phyloP scores from a whole-genome alignment of 2,888 invertebrate genomes.

The Zygogramma bicolorata region DNA sequence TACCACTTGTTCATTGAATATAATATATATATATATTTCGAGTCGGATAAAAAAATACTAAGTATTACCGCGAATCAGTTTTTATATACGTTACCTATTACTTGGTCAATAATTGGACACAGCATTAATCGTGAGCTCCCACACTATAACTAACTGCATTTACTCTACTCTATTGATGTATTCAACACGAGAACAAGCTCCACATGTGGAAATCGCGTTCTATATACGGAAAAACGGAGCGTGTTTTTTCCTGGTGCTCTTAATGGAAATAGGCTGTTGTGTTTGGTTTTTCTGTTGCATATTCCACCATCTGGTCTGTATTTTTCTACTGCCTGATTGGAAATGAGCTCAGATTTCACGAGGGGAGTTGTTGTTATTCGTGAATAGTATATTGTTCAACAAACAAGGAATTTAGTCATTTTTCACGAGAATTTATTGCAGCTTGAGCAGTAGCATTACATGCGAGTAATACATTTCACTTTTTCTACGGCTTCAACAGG shows the following conservation, averaged over 20 bases:
- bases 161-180: constrained; percentile 43
- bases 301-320: constrained; percentile 9
- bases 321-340: constrained; percentile 7
- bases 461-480: too few relatives aligned
- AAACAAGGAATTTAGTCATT: too few relatives aligned
- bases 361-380: neutral
- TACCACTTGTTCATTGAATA: too few relatives aligned
- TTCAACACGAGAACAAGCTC: constrained; percentile 47
- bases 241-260: constrained; percentile 33
- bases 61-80: too few relatives aligned
- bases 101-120: neutral
- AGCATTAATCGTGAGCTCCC: neutral
- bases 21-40: too few relatives aligned
- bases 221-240: constrained; percentile 45
- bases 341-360: neutral
- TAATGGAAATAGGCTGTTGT: constrained; percentile 32
- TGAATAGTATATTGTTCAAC: too few relatives aligned
- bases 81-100: too few relatives aligned
- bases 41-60: too few relatives aligned
- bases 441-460: too few relatives aligned
- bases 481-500: neutral
- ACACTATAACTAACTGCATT: constrained; percentile 35
- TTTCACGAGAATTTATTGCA: too few relatives aligned
- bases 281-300: constrained; percentile 13
- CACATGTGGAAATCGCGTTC: constrained; percentile 44